These are phyloP conservation scores for Myoxocephalus aenaeus DNA, from an alignment of 2,797 vertebrate species.

Conservation along the genomic window DNA sequence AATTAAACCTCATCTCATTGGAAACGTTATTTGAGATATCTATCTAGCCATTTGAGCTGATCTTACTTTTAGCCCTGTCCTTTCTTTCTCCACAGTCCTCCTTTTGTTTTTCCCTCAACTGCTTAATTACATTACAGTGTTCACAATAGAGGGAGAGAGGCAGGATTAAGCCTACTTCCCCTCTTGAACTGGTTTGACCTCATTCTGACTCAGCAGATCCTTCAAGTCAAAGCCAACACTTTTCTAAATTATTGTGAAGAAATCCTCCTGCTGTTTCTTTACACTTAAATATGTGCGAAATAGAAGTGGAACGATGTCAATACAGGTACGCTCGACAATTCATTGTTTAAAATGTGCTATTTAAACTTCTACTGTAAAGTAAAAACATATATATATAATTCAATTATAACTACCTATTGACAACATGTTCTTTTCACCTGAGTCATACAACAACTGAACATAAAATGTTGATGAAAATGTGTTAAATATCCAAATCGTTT, in stretches of 20 bases:
- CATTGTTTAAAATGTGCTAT: conserved; percentile 8
- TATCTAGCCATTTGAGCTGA: not conserved
- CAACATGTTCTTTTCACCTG: not conserved
- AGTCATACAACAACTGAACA: not conserved
- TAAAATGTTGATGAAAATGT: conserved; percentile 37
- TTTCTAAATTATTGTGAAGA: conserved; percentile 4
- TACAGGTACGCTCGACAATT: conserved; percentile 41
- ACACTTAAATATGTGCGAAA: not conserved
- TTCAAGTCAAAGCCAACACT: conserved; percentile 14
- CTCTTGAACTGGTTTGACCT: conserved; percentile 25
- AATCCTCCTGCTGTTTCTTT: not conserved
- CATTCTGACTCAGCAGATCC: conserved; percentile 23
- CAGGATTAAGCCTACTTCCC: conserved; percentile 37
- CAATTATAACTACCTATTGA: not conserved
- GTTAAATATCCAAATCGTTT: conserved; percentile 45
- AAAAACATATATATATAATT: not conserved
- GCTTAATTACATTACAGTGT: conserved; percentile 74
- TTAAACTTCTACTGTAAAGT: not conserved
- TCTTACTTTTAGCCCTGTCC: conserved; percentile 21
- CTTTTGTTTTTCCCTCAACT: conserved; percentile 67
- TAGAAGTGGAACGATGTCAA: not conserved
- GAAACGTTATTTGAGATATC: conserved; percentile 4
- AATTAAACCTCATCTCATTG: not conserved
- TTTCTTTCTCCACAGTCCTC: conserved; percentile 53
- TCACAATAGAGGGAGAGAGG: conserved; percentile 57